A percentile compares a stretch with the other conserved stretches of the same genome.
These are phyloP conservation scores for Hemitrygon akajei DNA, from an alignment of 2,797 vertebrate genomes.

Conservation along the genomic window DNA sequence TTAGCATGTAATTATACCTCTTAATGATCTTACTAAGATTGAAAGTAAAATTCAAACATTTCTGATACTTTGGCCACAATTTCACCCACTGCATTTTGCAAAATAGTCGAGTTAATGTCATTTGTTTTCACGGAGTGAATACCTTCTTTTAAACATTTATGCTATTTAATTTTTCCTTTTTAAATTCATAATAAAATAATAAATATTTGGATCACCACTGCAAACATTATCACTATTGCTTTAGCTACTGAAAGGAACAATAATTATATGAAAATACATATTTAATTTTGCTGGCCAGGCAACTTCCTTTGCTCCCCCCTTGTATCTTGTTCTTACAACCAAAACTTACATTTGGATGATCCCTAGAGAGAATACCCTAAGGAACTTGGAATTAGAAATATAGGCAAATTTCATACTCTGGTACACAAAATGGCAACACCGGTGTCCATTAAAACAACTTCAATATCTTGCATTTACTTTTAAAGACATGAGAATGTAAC, in stretches of 20 bases:
- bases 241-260: neutral
- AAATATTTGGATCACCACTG: neutral
- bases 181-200: neutral
- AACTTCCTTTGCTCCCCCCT: neutral
- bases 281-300: neutral
- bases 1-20: neutral
- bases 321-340: neutral
- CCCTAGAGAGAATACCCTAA: neutral
- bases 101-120: neutral
- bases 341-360: too few species aligned
- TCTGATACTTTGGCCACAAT: neutral
- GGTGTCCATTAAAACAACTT: neutral
- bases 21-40: neutral
- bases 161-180: neutral
- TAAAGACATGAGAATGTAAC: too few species aligned
- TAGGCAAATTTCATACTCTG: neutral
- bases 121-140: neutral
- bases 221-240: neutral
- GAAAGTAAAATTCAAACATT: neutral
- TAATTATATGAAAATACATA: neutral
- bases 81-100: neutral
- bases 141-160: neutral
- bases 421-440: neutral
- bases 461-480: neutral
- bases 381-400: neutral